Evolutionary conservation across 2,113 vertebrate species (phyloP).

Genomic region (Daboia siamensis): DNA sequence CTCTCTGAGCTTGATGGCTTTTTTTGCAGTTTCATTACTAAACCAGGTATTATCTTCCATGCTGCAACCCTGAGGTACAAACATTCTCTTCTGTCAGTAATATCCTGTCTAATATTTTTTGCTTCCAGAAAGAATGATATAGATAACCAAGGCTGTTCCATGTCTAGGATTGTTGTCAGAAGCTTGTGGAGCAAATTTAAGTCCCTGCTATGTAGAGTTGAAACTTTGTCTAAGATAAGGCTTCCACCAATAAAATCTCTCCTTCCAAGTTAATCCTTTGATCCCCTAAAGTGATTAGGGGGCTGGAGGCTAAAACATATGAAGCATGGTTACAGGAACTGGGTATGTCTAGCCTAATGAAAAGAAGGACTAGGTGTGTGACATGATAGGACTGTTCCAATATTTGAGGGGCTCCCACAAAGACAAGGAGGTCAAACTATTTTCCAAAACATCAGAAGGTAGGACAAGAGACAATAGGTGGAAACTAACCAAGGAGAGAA

Average conservation of each 20-base stretch:
- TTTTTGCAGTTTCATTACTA: background rate
- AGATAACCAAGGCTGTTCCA: too few relatives aligned
- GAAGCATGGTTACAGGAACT: background rate
- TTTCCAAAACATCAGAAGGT: too few relatives aligned
- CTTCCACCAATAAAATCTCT: background rate
- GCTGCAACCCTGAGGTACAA: background rate
- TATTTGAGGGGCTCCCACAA: too few relatives aligned
- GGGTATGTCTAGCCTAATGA: too few relatives aligned
- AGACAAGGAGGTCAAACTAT: too few relatives aligned
- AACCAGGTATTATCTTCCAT: background rate
- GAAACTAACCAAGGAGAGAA: too few relatives aligned
- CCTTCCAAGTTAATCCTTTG: background rate
- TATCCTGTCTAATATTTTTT: background rate
- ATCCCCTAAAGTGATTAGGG: background rate
- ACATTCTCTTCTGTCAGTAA: background rate
- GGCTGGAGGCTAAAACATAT: background rate
- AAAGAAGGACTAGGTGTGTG: too few relatives aligned
- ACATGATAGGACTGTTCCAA: too few relatives aligned
- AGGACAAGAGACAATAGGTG: too few relatives aligned
- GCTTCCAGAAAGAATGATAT: background rate
- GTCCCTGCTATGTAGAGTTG: background rate
- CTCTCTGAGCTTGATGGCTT: background rate
- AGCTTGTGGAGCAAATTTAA: background rate
- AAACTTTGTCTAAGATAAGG: background rate
- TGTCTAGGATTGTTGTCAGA: background rate